Conservation (phyloP, 2,113 vertebrate species). For the Dipodomys merriami region DNA sequence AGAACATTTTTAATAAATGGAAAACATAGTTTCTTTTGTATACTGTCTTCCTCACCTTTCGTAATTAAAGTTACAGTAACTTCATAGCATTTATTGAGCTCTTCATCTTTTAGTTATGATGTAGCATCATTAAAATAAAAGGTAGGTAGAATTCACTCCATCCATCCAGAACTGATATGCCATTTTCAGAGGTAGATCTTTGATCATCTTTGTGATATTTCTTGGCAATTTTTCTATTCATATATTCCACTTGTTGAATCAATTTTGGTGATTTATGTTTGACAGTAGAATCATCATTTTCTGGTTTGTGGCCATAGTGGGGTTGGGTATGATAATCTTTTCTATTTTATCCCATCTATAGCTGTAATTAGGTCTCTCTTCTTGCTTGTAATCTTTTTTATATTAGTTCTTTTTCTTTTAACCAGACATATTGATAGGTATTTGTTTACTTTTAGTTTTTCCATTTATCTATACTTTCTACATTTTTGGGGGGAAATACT, state of each 20-base stretch:
- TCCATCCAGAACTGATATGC: neutral
- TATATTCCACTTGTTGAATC: neutral
- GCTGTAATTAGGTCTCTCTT: neutral
- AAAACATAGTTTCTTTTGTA: neutral
- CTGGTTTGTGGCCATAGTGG: neutral
- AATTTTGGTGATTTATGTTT: neutral
- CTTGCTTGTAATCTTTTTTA: neutral
- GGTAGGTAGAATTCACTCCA: neutral
- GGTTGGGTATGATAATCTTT: neutral
- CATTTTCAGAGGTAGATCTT: neutral
- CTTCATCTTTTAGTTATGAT: neutral
- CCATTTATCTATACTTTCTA: neutral
- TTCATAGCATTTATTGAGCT: neutral
- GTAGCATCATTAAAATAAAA: neutral
- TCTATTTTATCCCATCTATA: neutral
- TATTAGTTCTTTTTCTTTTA: conserved; percentile 21
- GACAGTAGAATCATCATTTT: neutral
- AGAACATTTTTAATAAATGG: conserved; percentile 18
- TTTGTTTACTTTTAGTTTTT: conserved; percentile 3
- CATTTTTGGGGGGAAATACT: too few species aligned
- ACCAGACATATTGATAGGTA: neutral
- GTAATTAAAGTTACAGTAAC: neutral
- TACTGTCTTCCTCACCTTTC: neutral
- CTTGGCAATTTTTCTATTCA: neutral
- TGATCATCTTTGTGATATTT: neutral